Percentiles rank a stretch among this genome's conserved stretches.
Evolutionary conservation across 35 echinoderm and acorn worm species (phyloP).

Genomic region (Lytechinus pictus): DNA sequence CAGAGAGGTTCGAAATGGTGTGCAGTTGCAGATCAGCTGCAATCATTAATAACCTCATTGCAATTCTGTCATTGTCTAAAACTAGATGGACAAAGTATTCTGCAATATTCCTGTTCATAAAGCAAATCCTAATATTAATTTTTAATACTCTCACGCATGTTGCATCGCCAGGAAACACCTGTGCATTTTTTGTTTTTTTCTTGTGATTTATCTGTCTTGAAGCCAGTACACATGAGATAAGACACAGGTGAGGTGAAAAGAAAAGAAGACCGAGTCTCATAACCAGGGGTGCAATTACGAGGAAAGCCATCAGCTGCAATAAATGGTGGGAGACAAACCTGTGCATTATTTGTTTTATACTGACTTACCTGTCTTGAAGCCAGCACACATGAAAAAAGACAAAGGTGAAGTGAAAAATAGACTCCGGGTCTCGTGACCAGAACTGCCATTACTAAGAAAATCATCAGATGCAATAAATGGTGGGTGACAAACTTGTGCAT

Average conservation of each 20-base stretch:
- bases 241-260: slow-evolving; percentile 75
- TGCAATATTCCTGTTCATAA: no score
- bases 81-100: no score
- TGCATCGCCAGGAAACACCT: no score
- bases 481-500: not conserved
- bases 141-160: no score
- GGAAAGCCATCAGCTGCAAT: slow-evolving; percentile 54
- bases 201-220: slow-evolving; percentile 66
- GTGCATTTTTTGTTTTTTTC: not conserved
- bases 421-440: slow-evolving; percentile 94
- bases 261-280: slow-evolving; percentile 94
- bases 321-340: no score
- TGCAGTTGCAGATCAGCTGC: no score
- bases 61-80: no score
- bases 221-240: slow-evolving; percentile 74
- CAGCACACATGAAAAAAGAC: slow-evolving; percentile 75
- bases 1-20: no score
- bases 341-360: not conserved
- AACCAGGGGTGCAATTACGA: slow-evolving; percentile 78
- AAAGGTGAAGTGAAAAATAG: slow-evolving; percentile 89
- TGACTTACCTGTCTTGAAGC: slow-evolving; percentile 81
- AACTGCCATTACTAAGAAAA: slow-evolving; percentile 82
- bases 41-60: no score
- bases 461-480: slow-evolving; percentile 79
- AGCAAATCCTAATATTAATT: no score